These are phyloP conservation scores for Lucinisca nassula DNA, from an alignment of 2,888 invertebrate species.

Conservation along the genomic window DNA sequence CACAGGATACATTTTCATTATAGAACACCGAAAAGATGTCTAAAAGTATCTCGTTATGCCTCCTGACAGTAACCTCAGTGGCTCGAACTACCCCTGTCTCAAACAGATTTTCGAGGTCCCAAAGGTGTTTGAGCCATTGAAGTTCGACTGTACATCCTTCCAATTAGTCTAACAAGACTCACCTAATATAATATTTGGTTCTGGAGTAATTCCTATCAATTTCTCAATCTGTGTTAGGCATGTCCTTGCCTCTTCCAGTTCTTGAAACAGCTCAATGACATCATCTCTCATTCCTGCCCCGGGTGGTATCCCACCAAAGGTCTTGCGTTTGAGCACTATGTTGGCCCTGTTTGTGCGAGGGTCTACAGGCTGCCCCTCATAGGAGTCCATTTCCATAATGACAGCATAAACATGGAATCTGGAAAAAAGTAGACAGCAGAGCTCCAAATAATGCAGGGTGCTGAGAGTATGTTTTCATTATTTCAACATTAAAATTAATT, in stretches of 20 bases:
- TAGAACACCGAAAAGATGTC: too few species aligned
- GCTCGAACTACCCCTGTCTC: too few species aligned
- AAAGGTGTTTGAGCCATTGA: too few species aligned
- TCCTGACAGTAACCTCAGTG: too few species aligned
- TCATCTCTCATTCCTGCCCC: conserved; percentile 87
- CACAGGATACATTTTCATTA: too few species aligned
- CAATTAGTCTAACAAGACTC: conserved; percentile 18
- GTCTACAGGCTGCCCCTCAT: conserved; percentile 83
- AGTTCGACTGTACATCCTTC: too few species aligned
- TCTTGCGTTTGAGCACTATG: conserved; percentile 85
- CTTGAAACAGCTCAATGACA: conserved; percentile 87
- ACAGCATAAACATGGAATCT: conserved; percentile 88
- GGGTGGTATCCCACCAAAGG: conserved; percentile 86
- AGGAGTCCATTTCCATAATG: conserved; percentile 87
- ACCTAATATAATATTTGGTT: conserved; percentile 76
- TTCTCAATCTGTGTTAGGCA: conserved; percentile 82
- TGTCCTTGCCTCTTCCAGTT: conserved; percentile 87
- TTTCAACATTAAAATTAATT: too few species aligned
- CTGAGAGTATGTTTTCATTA: too few species aligned
- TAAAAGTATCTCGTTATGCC: too few species aligned
- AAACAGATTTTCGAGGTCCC: too few species aligned
- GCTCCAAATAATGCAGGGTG: too few species aligned
- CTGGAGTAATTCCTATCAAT: conserved; percentile 80
- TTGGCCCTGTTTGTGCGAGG: conserved; percentile 81
- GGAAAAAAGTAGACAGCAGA: too few species aligned